Base-by-base conservation (phyloP, 2,113 vertebrate species). In the Sylvilagus bachmani region DNA sequence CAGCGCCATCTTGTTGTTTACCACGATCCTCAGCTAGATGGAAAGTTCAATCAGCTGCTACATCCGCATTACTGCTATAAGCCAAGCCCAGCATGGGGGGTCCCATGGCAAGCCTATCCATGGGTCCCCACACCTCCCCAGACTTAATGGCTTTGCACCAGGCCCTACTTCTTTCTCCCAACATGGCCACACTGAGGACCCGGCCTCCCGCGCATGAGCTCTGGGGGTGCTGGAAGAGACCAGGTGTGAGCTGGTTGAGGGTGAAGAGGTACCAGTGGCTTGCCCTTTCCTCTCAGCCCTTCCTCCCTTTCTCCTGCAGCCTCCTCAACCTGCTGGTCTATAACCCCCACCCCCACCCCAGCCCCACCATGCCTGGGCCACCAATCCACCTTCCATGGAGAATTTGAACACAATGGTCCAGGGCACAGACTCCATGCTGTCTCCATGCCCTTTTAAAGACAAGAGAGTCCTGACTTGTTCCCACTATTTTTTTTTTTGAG, bases 251-350 rank as follows among this genome's bases (percentile, higher is more conserved):
- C 58, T 62, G 38, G 9, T 66, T 7, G 17, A 10, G 36, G 21
- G 38, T 55, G 3, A 62, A 53, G 53, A 66, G 17, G 25, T 13
- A 8, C 12, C 33, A 78, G 21, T 86, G 87, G 12, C 51, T 92
- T 67, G 90, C 93, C 77, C 88, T 94, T 58, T 95, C 98, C 98
- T 89, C 99, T 99, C 13, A 99, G 98, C 74, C 99, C 98, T 97
- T 97, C 99, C 97, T 99, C 99, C 31, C 99, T 98, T 96, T 99
- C 99, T 31, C 99, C 98, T 21, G 98, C 96, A 4, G 99, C 99
- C 97, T 99, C 99, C 91, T 99, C 99, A 95, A 99, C 98, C 98
- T 99, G 99, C 97, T 99, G 99, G 97, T 99, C 99, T 0, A 99
- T 99, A 2, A 98, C 97, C 81, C 99, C 99, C 62, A 99, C 99